phyloP scores from a whole-genome alignment of 1,140 invertebrate species.

The Hyposmocoma kahamanoa region DNA sequence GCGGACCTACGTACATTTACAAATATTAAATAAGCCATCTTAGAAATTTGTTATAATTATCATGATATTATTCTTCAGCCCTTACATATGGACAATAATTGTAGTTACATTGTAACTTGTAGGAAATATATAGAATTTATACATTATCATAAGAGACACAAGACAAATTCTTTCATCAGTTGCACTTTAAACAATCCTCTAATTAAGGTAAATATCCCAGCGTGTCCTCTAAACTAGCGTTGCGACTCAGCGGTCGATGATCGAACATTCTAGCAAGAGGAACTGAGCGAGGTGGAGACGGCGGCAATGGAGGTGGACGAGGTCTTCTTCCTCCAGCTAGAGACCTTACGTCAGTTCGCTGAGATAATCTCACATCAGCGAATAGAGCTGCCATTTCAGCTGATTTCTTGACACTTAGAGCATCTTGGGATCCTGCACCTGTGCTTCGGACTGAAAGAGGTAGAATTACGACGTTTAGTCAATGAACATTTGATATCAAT shows the following conservation, averaged over 20 bases:
- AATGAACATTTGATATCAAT: too few species aligned
- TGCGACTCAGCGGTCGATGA: constrained; percentile 45
- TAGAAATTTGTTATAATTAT: too few species aligned
- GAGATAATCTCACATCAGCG: constrained; percentile 79
- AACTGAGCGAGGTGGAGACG: constrained; percentile 18
- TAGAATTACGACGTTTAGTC: too few species aligned
- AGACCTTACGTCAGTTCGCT: constrained; percentile 68
- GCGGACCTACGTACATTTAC: too few species aligned
- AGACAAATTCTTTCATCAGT: too few species aligned
- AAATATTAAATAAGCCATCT: too few species aligned
- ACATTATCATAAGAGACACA: too few species aligned
- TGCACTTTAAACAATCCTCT: too few species aligned
- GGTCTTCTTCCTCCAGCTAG: constrained; percentile 33
- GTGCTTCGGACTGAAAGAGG: constrained; percentile 70
- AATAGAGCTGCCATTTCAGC: constrained; percentile 91
- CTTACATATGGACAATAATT: too few species aligned
- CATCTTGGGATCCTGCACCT: constrained; percentile 79
- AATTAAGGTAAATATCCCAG: constrained; percentile 60
- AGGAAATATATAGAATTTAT: too few species aligned
- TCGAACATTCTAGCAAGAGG: constrained; percentile 47
- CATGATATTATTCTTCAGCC: too few species aligned
- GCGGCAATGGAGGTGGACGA: constrained; percentile 14
- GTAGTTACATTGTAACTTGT: too few species aligned
- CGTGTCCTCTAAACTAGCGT: constrained; percentile 61
- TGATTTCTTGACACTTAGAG: constrained; percentile 88